These are phyloP conservation scores for Cryptocheilus praepositus DNA, from an alignment of 2,888 invertebrate species.

Conservation along the genomic window DNA sequence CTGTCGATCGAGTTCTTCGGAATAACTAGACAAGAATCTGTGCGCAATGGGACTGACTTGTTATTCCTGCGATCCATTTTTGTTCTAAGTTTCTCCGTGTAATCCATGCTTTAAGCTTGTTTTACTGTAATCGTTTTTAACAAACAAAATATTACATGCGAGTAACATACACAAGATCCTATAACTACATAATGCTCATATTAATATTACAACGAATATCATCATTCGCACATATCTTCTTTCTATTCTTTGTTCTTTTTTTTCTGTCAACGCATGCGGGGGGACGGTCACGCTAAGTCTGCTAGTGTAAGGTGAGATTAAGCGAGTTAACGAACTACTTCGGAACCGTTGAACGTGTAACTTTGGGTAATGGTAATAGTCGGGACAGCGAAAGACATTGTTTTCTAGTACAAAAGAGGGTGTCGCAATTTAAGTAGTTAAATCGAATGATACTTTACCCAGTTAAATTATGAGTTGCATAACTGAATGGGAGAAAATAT, in stretches of 20 bases:
- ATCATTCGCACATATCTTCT: conserved; percentile 56
- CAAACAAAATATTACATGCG: conserved; percentile 52
- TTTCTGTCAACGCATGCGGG: conserved; percentile 33
- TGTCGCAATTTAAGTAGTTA: conserved; percentile 44
- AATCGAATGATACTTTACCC: conserved; percentile 34
- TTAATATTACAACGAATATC: conserved; percentile 72
- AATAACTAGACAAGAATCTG: neutral
- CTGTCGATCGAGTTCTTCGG: neutral
- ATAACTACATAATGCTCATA: conserved; percentile 70
- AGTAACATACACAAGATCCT: conserved; percentile 63
- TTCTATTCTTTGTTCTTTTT: conserved; percentile 46
- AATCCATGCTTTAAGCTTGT: conserved; percentile 58
- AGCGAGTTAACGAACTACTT: conserved; percentile 20
- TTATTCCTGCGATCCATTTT: conserved; percentile 27
- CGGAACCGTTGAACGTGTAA: no score
- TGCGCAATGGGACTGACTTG: neutral
- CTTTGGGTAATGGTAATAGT: conserved; percentile 15
- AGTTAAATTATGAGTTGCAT: conserved; percentile 34
- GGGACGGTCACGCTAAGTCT: conserved; percentile 27
- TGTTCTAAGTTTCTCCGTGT: conserved; percentile 37
- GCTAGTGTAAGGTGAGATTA: conserved; percentile 37
- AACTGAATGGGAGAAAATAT: conserved; percentile 16
- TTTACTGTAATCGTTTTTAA: conserved; percentile 66
- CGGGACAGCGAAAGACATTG: conserved; percentile 11
- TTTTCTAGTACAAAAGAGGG: conserved; percentile 46